Percentiles rank a stretch among this genome's conserved stretches.
phyloP scores from a whole-genome alignment of 2,797 vertebrate species.

The Urocyon cinereoargenteus region DNA sequence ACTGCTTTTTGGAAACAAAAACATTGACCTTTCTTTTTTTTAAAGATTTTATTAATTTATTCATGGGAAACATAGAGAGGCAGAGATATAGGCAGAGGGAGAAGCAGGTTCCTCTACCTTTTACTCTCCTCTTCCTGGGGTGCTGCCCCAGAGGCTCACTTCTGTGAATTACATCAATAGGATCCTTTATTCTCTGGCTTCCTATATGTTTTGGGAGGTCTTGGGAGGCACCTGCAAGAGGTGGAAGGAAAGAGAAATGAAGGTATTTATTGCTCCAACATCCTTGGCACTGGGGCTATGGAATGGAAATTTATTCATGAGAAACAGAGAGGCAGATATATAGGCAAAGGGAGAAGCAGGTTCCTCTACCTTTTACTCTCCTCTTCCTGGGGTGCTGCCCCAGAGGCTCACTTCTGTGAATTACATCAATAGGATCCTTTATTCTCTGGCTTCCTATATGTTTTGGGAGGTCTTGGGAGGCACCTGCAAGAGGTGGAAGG shows the following conservation, averaged over 20 bases:
- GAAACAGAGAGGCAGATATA: too few species aligned
- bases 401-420: background rate
- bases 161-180: background rate
- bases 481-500: background rate
- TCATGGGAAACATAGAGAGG: too few species aligned
- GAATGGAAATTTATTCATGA: too few species aligned
- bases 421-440: background rate
- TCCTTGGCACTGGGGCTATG: background rate
- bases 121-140: background rate
- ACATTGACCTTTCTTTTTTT: background rate
- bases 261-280: background rate
- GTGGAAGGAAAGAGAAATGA: constrained; percentile 11
- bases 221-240: background rate
- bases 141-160: background rate
- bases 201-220: background rate
- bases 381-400: background rate
- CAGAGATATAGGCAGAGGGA: too few species aligned
- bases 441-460: constrained; percentile 6
- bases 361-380: background rate
- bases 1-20: background rate
- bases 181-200: background rate
- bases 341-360: too few species aligned
- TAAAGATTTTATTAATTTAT: too few species aligned
- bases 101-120: too few species aligned
- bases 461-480: background rate